Evolutionary conservation across 2,113 vertebrate species (phyloP).

Genomic region (Dicerorhinus sumatrensis): DNA sequence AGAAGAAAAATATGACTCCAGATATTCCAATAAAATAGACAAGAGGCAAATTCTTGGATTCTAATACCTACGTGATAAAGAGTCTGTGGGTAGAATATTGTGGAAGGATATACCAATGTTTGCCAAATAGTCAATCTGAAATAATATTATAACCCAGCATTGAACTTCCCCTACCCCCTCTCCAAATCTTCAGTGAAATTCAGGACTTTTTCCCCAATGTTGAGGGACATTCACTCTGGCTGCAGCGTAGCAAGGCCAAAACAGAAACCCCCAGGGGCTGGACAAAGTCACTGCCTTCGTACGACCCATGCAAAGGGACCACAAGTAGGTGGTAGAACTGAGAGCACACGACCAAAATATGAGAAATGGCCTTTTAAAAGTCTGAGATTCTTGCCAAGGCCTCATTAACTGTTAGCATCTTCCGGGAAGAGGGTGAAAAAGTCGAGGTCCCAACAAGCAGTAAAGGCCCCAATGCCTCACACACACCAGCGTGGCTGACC

Average conservation of each 20-base stretch:
- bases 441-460: neutral
- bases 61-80: neutral
- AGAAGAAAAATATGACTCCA: neutral
- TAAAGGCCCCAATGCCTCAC: fast-evolving
- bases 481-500: fast-evolving
- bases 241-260: too few species aligned
- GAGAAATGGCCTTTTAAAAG: fast-evolving
- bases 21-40: neutral
- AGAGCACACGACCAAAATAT: neutral
- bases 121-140: neutral
- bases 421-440: neutral
- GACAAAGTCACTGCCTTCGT: neutral
- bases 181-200: neutral
- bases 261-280: neutral
- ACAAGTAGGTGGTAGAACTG: too few species aligned
- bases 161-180: neutral
- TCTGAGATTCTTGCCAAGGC: neutral
- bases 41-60: neutral
- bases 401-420: fast-evolving
- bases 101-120: fast-evolving
- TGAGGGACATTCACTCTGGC: neutral
- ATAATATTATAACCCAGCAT: fast-evolving
- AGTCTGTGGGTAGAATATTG: neutral
- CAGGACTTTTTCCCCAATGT: neutral
- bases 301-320: neutral